A percentile compares a stretch with the other conserved stretches of the same genome.
Conservation (phyloP, 1,140 invertebrate genomes). For the Lucilia sericata region DNA sequence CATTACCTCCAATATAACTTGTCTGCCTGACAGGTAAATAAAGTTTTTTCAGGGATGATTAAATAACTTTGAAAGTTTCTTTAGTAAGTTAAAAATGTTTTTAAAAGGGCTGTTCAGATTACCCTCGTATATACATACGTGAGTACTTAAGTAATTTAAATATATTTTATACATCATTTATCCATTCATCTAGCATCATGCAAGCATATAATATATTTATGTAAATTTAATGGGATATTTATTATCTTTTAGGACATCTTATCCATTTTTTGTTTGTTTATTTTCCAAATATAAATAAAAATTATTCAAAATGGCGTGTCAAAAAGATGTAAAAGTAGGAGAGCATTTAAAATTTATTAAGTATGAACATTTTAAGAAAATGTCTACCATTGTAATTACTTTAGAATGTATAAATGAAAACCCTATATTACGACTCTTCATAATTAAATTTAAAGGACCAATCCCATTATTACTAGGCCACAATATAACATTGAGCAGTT, state of each 20-base stretch:
- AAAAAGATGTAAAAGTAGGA: not conserved
- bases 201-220: not conserved
- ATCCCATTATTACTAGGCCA: too few relatives aligned
- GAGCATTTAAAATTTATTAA: not conserved
- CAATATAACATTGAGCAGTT: too few relatives aligned
- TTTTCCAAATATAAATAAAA: not conserved
- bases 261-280: not conserved
- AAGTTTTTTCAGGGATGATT: too few relatives aligned
- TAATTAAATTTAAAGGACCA: too few relatives aligned
- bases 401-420: too few relatives aligned
- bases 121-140: too few relatives aligned
- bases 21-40: too few relatives aligned
- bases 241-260: conserved; percentile 43
- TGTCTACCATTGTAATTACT: too few relatives aligned
- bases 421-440: too few relatives aligned
- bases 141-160: conserved; percentile 11
- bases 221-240: conserved; percentile 43
- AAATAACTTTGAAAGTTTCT: too few relatives aligned
- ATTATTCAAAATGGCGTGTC: conserved; percentile 34
- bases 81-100: not conserved
- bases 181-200: not conserved
- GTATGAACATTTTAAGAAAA: too few relatives aligned
- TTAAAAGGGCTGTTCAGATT: not conserved
- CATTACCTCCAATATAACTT: too few relatives aligned
- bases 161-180: not conserved